A percentile compares a stretch with the other conserved stretches of the same genome.
phyloP scores from a whole-genome alignment of 2,113 vertebrate species.

The Psittacara wagleri region DNA sequence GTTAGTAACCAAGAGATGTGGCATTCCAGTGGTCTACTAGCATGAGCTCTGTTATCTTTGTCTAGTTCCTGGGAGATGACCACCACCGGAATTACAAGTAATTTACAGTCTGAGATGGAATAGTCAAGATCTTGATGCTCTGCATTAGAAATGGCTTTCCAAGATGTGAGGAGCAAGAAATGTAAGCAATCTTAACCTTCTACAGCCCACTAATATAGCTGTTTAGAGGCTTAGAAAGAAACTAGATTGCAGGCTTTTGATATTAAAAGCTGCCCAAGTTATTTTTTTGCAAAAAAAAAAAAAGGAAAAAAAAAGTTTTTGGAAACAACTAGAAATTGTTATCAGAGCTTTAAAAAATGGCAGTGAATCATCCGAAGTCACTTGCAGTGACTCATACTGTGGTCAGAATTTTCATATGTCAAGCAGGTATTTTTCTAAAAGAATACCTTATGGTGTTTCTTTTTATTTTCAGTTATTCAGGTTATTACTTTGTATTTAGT shows the following conservation, averaged over 20 bases:
- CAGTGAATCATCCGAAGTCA: conserved; percentile 57
- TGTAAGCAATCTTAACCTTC: background rate
- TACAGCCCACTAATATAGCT: background rate
- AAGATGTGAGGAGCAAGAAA: background rate
- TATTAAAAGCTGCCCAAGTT: background rate
- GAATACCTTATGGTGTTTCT: background rate
- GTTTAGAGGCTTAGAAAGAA: background rate
- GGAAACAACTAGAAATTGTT: background rate
- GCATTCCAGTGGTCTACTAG: background rate
- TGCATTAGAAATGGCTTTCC: background rate
- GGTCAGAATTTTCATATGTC: conserved; percentile 24
- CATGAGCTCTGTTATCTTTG: background rate
- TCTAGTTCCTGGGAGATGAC: background rate
- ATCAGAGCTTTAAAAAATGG: background rate
- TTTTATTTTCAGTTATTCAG: background rate
- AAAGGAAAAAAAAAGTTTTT: background rate
- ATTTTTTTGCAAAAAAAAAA: background rate
- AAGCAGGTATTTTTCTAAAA: conserved; percentile 48
- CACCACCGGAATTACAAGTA: background rate
- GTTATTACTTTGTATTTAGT: background rate
- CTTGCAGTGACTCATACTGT: conserved; percentile 43
- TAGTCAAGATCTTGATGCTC: background rate
- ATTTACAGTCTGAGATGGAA: background rate
- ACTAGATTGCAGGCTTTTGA: background rate
- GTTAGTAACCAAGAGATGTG: background rate